Conservation (phyloP, 2,113 vertebrate genomes). For the Pollimyrus isidori region DNA sequence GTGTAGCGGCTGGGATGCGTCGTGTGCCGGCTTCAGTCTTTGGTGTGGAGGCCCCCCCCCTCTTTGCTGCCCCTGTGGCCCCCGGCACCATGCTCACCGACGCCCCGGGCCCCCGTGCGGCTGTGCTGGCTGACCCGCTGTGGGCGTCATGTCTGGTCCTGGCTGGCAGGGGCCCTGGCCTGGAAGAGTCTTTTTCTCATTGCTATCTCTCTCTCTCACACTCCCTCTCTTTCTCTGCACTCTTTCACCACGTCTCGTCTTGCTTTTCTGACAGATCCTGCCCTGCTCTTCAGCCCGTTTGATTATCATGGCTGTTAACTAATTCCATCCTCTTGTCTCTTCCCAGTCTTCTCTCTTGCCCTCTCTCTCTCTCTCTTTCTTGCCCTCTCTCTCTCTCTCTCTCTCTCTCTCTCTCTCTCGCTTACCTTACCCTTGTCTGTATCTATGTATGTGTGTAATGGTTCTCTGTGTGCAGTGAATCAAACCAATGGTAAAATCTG, state of each 20-base stretch:
- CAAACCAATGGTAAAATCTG: background rate
- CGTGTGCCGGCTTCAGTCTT: conserved; percentile 18
- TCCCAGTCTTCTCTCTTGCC: background rate
- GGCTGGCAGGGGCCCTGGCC: conserved; percentile 83
- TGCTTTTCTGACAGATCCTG: background rate
- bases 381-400: background rate
- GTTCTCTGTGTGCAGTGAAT: conserved; percentile 18
- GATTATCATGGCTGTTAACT: background rate
- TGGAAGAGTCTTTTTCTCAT: conserved; percentile 62
- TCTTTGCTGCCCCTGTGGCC: conserved; percentile 14
- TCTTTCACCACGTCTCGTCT: background rate
- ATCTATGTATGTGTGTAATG: background rate
- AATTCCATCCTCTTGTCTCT: background rate
- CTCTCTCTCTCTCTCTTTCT: background rate
- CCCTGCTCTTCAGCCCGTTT: conserved; percentile 15
- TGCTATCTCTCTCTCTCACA: conserved; percentile 58
- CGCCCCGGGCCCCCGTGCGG: conserved; percentile 32
- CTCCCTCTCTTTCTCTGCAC: background rate
- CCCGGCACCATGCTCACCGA: conserved; percentile 10
- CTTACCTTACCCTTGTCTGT: background rate
- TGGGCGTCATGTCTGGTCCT: conserved; percentile 90
- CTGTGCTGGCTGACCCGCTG: conserved; percentile 75
- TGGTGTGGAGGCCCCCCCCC: conserved; percentile 32
- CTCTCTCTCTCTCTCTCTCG: background rate
- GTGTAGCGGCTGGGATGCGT: background rate